Evolutionary conservation across 1,140 invertebrate genomes (phyloP).

Genomic region (Idris sp.): DNA sequence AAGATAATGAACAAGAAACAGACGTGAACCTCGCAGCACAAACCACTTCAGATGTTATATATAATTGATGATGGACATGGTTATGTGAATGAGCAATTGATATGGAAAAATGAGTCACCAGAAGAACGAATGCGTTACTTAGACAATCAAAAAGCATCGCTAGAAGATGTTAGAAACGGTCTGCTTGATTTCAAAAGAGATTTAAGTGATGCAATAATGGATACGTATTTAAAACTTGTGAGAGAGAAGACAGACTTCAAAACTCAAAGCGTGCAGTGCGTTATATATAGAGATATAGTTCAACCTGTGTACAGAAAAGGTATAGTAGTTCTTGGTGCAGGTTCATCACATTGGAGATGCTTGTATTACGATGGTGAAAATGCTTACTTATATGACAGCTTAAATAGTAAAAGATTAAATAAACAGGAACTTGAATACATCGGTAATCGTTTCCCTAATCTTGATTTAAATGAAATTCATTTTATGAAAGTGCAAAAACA

Average conservation of each 20-base stretch:
- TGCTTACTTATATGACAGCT: slow-evolving; percentile 10
- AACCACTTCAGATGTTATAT: too few relatives aligned
- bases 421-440: slow-evolving; percentile 3
- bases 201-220: slow-evolving; percentile 1
- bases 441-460: slow-evolving; percentile 6
- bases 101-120: not conserved
- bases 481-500: slow-evolving; percentile 4
- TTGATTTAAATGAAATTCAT: not conserved
- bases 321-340: slow-evolving; percentile 15
- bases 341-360: slow-evolving; percentile 12
- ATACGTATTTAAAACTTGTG: slow-evolving; percentile 15
- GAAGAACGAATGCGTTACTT: slow-evolving; percentile 11
- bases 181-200: not conserved
- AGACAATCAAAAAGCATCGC: not conserved
- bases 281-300: slow-evolving; percentile 10
- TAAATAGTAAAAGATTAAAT: not conserved
- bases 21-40: not conserved
- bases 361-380: slow-evolving; percentile 5
- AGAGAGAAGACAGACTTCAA: slow-evolving; percentile 2
- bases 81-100: not conserved
- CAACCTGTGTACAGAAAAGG: not conserved
- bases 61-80: slow-evolving; percentile 1
- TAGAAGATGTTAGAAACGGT: not conserved
- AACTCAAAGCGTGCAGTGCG: slow-evolving; percentile 10
- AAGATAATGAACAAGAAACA: too few relatives aligned